phyloP scores from a whole-genome alignment of 2,888 invertebrate species.

The Himalopsyche kuldschensis region DNA sequence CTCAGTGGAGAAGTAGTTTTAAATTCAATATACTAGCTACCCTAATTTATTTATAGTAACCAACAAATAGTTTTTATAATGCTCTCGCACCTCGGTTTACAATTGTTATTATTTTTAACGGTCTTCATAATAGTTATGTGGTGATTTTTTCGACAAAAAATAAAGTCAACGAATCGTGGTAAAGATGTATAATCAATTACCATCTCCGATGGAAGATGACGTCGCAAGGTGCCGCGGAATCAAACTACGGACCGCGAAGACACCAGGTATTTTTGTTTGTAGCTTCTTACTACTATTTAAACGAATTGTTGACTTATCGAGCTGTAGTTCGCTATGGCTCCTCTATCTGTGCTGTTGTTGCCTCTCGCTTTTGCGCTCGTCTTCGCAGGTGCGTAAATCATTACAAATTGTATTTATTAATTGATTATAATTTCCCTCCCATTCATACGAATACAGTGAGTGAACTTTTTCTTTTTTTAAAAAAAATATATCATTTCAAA shows the following conservation, averaged over 20 bases:
- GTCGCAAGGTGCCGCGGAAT: background rate
- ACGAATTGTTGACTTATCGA: slow-evolving; percentile 3
- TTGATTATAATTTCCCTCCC: background rate
- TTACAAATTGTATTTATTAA: background rate
- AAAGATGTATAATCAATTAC: background rate
- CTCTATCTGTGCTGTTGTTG: slow-evolving; percentile 24
- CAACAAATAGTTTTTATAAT: no score
- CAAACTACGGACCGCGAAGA: background rate
- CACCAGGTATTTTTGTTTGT: background rate
- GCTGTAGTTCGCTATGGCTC: slow-evolving; percentile 32
- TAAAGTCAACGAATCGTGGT: no score
- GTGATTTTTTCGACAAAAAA: no score
- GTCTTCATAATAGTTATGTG: no score
- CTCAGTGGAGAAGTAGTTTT: no score
- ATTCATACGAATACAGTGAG: background rate
- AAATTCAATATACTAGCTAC: no score
- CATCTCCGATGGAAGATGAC: background rate
- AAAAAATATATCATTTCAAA: background rate
- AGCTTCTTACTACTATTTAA: slow-evolving; percentile 14
- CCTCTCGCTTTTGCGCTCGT: slow-evolving; percentile 34
- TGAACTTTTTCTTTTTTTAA: background rate
- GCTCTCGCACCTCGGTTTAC: no score
- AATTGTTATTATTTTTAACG: no score
- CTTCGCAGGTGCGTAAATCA: slow-evolving; percentile 30
- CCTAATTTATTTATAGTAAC: no score